Evolutionary conservation across 2,888 invertebrate species (phyloP), one percentile per base, ranked within the genome.

Genomic region (Pogonocherus hispidulus): DNA sequence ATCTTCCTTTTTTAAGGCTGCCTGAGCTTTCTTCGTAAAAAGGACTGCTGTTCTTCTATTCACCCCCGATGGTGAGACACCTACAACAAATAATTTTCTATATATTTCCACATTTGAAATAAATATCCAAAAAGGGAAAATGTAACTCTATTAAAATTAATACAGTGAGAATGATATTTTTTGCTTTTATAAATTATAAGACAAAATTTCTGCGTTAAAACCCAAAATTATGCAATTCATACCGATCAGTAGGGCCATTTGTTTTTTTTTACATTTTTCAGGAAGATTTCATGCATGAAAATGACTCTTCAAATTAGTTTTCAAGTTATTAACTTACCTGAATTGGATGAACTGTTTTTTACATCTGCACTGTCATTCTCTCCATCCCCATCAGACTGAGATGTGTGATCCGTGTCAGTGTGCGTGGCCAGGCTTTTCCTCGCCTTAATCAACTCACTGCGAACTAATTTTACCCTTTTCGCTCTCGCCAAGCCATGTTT

Each of bases 11-110:
- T 78, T 78, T 32, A 76, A 66, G 14, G 82, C 82, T 1, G 90
- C 90, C 79, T 90, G 90, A 1, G 91, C 91, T 84, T 94, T 94
- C 54, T 92, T 88, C 8, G 93, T 92, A 78, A 94, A 92, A 27
- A 94, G 84, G 22, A 94, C 93, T n/a, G 94, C 92, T 19, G 92
- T 94, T 79, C 94, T 82, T 23, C 92, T 86, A 81, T 92, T 92
- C 5, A 92, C 91, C 2, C 91, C 91, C 8, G 91, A 90, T 0
- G 89, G 87, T 1, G 88, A 87, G 19, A 84, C 81, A 22, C 81
- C 82, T 75, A 70, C 46, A 70, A 67, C 22, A 37, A 35, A 51
- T 20, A 44, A 23, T 22, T 19, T 49, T 20, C 22, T n/a, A 49
- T 20, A n/a, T n/a, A n/a, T n/a, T n/a, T n/a, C n/a, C n/a, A n/a